Conservation (phyloP, 2,797 vertebrate genomes). For the Valencia hispanica region DNA sequence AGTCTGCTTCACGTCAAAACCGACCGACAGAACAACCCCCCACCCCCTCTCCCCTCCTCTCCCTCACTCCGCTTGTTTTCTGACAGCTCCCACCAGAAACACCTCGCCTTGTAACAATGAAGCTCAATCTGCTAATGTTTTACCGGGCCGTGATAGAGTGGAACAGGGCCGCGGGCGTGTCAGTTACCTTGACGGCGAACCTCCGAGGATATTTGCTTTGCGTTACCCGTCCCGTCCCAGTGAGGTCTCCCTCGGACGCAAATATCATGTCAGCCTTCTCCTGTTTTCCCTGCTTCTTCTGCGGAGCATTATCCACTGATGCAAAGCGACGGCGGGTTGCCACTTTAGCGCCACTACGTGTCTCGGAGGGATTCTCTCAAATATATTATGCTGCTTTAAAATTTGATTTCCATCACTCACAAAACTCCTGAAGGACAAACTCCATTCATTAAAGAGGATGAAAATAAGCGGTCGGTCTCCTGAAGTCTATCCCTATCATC, state of each 20-base stretch:
- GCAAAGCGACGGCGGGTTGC: background rate
- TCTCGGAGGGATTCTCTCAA: constrained; percentile 23
- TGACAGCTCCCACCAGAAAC: constrained; percentile 46
- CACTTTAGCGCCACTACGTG: constrained; percentile 45
- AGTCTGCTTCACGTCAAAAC: constrained; percentile 58
- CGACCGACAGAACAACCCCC: constrained; percentile 44
- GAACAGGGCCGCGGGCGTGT: background rate
- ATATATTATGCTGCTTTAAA: no score
- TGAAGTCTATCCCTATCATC: background rate
- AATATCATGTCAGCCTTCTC: constrained; percentile 68
- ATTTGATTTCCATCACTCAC: background rate
- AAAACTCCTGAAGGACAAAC: background rate
- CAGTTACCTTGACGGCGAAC: constrained; percentile 47
- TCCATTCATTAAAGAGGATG: no score
- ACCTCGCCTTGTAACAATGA: background rate
- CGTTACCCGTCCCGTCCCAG: constrained; percentile 72
- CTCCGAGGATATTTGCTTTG: constrained; percentile 35
- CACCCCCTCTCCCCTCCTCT: constrained; percentile 16
- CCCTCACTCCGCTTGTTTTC: constrained; percentile 37
- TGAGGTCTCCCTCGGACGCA: constrained; percentile 70
- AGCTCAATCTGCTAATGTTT: background rate
- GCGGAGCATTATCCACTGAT: background rate
- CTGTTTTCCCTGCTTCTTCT: constrained; percentile 16
- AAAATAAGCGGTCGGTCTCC: background rate
- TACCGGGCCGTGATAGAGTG: background rate